Conservation (phyloP, 2,888 invertebrate species). For the Tipula helvola region DNA sequence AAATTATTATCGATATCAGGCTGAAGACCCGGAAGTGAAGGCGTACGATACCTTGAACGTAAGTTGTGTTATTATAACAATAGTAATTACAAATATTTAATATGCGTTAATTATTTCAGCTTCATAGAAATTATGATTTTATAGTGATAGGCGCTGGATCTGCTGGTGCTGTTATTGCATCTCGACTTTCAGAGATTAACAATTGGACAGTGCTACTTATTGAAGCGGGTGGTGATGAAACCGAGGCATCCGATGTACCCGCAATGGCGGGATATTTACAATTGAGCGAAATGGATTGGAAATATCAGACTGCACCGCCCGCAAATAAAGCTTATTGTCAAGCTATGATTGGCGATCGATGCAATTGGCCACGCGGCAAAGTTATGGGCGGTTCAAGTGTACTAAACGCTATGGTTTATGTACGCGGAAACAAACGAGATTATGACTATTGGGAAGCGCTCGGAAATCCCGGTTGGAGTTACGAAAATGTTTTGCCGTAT, state of each 20-base stretch:
- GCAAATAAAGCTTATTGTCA: conserved; percentile 68
- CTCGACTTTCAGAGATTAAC: conserved; percentile 63
- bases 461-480: conserved; percentile 81
- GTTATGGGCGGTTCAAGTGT: conserved; percentile 80
- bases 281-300: conserved; percentile 81
- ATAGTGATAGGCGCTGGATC: conserved; percentile 79
- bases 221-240: conserved; percentile 82
- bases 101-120: conserved; percentile 37
- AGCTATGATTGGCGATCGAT: conserved; percentile 76
- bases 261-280: conserved; percentile 74
- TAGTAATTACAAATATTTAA: background rate
- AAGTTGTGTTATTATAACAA: conserved; percentile 28
- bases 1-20: conserved; percentile 67
- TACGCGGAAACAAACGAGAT: conserved; percentile 74
- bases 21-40: conserved; percentile 70
- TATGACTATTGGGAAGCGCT: conserved; percentile 76
- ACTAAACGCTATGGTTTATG: conserved; percentile 85
- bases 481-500: conserved; percentile 66
- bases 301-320: conserved; percentile 76
- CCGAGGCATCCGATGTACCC: conserved; percentile 78
- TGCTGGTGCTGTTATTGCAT: conserved; percentile 80
- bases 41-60: conserved; percentile 58
- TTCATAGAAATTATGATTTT: conserved; percentile 71
- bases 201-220: conserved; percentile 74
- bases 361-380: conserved; percentile 88